Evolutionary conservation across 2,113 vertebrate species (phyloP).

Genomic region (Plestiodon gilberti): DNA sequence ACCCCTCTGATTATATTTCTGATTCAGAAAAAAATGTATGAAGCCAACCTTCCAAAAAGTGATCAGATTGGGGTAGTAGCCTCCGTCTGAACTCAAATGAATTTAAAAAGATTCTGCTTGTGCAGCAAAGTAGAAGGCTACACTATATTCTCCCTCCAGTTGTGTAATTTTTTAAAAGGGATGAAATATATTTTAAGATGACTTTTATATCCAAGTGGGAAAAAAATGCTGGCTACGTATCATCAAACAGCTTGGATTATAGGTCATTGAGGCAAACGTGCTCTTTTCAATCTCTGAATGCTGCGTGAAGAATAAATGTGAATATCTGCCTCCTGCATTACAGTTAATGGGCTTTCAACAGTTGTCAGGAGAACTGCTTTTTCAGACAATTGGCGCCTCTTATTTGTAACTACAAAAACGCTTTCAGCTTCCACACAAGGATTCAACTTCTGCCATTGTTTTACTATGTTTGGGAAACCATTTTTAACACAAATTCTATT

Average conservation of each 20-base stretch:
- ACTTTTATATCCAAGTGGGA: slow-evolving; percentile 27
- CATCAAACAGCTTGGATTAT: slow-evolving; percentile 24
- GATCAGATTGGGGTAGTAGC: background rate
- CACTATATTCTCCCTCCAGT: slow-evolving; percentile 23
- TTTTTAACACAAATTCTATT: slow-evolving; percentile 23
- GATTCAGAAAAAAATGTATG: slow-evolving; percentile 3
- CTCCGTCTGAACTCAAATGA: background rate
- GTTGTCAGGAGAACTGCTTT: slow-evolving; percentile 19
- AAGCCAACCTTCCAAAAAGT: slow-evolving; percentile 13
- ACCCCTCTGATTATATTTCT: background rate
- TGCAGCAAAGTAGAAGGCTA: slow-evolving; percentile 4
- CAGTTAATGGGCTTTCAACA: slow-evolving; percentile 57
- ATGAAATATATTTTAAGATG: slow-evolving; percentile 37
- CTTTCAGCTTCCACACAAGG: slow-evolving; percentile 25
- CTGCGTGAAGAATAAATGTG: slow-evolving; percentile 31
- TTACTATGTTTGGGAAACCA: slow-evolving; percentile 9
- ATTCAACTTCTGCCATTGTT: background rate
- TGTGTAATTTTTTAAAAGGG: slow-evolving; percentile 12
- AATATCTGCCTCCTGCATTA: slow-evolving; percentile 41
- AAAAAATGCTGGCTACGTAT: background rate
- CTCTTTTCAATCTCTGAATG: slow-evolving; percentile 52
- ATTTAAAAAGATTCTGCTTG: background rate
- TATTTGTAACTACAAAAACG: slow-evolving; percentile 32
- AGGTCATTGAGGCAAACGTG: slow-evolving; percentile 46
- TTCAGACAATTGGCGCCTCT: slow-evolving; percentile 30